Evolutionary conservation across 2,888 invertebrate species (phyloP), one percentile per base, ranked within the genome.

Genomic region (Rhagonycha lutea): DNA sequence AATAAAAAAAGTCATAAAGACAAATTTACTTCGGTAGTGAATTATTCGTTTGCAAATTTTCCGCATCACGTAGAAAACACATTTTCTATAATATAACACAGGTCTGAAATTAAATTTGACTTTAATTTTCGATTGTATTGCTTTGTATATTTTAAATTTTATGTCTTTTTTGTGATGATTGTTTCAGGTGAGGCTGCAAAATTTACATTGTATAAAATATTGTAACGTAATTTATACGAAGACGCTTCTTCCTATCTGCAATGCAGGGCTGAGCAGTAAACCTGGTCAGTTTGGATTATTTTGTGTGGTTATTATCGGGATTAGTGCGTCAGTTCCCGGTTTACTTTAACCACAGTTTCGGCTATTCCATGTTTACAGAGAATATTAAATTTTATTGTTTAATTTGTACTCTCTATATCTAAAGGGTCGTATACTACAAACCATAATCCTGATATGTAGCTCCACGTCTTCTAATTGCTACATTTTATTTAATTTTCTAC

Each of bases 301-400:
- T 75, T 69, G 76, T 76, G 73, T 78, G 80, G 72, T 80, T 81
- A 80, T 84, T 82, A 83, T 83, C 81, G 83, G 83, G 82, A 78
- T 83, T 82, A 83, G 81, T 81, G 79, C 80, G 83, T 81, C 82
- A 79, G 81, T 82, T 83, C 79, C 80, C 81, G 82, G 83, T 81
- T 83, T 83, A 83, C 74, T 82, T 82, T 80, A 83, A 83, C 84
- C 79, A 74, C 79, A 80, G 80, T 81, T 83, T 82, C 78, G 81
- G 81, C 81, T 79, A 81, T 80, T 83, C 78, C 80, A 81, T 83
- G 83, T 84, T 83, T 83, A 83, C 83, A 78, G 82, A 80, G 84
- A 83, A 84, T 84, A 84, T 83, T 84, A 84, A 84, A 84, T 84
- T 84, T 84, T 84, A 84, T 84, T 83, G 84, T 78, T 84, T 84